Percentiles rank a stretch among this genome's conserved stretches.
phyloP scores from a whole-genome alignment of 2,888 invertebrate genomes.

The Patella depressa region DNA sequence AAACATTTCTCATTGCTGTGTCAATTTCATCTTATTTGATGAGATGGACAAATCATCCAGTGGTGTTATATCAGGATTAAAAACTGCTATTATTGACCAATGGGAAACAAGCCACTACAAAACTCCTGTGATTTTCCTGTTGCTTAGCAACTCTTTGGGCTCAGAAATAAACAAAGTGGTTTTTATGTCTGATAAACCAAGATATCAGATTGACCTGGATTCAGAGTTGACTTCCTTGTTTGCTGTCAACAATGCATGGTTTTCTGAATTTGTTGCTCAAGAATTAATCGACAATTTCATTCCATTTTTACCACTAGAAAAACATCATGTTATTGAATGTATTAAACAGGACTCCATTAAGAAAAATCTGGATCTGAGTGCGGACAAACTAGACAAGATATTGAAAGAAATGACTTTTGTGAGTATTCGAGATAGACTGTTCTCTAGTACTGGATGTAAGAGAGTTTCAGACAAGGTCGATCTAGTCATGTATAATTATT shows the following conservation, averaged over 20 bases:
- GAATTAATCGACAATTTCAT: conserved; percentile 52
- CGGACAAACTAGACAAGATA: conserved; percentile 43
- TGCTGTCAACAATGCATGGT: conserved; percentile 46
- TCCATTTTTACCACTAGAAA: conserved; percentile 64
- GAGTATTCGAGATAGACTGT: conserved; percentile 39
- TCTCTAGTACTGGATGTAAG: conserved; percentile 63
- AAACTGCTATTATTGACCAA: conserved; percentile 38
- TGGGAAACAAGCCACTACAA: conserved; percentile 19
- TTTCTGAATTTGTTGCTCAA: conserved; percentile 35
- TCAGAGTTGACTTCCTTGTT: conserved; percentile 44
- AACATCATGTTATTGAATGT: conserved; percentile 57
- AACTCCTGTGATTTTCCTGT: conserved; percentile 47
- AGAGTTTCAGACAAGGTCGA: conserved; percentile 62
- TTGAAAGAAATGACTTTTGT: conserved; percentile 55
- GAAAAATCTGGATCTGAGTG: conserved; percentile 46
- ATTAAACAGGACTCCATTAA: conserved; percentile 49
- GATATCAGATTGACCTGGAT: conserved; percentile 33
- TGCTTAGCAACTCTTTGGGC: conserved; percentile 55
- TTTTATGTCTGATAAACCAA: conserved; percentile 40
- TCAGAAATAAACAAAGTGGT: conserved; percentile 49
- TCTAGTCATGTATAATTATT: conserved; percentile 24
- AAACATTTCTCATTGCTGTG: conserved; percentile 50
- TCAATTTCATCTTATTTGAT: conserved; percentile 63
- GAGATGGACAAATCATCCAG: conserved; percentile 62
- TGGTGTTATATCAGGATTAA: conserved; percentile 48